These are phyloP conservation scores for Arnoldichthys spilopterus DNA, from an alignment of 2,797 vertebrate genomes.

Conservation along the genomic window DNA sequence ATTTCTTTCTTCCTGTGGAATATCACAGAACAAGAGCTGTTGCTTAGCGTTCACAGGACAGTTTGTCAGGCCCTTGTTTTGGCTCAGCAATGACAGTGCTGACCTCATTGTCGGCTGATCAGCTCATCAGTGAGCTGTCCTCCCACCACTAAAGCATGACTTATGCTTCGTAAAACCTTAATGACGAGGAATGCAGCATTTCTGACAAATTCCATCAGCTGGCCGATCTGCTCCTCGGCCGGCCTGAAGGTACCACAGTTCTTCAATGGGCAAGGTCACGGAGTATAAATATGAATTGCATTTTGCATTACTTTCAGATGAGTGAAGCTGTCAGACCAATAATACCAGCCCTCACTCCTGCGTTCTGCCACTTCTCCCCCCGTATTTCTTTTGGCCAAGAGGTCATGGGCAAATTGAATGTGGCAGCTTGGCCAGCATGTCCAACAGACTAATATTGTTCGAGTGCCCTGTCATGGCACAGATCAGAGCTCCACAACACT, in stretches of 20 bases:
- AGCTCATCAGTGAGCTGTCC: slow-evolving; percentile 27
- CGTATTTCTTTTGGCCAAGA: slow-evolving; percentile 82
- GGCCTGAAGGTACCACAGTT: slow-evolving; percentile 87
- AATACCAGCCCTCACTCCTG: slow-evolving; percentile 94
- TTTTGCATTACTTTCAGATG: slow-evolving; percentile 99
- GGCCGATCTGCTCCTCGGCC: slow-evolving; percentile 76
- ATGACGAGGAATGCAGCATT: slow-evolving; percentile 58
- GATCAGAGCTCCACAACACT: slow-evolving; percentile 84
- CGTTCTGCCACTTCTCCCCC: slow-evolving; percentile 95
- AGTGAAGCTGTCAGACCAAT: slow-evolving; percentile 99
- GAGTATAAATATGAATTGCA: slow-evolving; percentile 96
- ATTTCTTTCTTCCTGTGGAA: slow-evolving; percentile 7
- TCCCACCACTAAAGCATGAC: slow-evolving; percentile 38
- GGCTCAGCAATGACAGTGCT: slow-evolving; percentile 31
- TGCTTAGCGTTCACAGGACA: slow-evolving; percentile 43
- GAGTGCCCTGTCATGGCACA: slow-evolving; percentile 79
- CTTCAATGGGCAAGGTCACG: slow-evolving; percentile 87
- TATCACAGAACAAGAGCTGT: slow-evolving; percentile 25
- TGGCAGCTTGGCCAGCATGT: slow-evolving; percentile 94
- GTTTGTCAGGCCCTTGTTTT: slow-evolving; percentile 42
- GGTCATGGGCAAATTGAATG: slow-evolving; percentile 98
- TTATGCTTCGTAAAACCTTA: slow-evolving; percentile 9
- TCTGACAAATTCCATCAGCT: slow-evolving; percentile 80
- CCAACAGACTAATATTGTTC: slow-evolving; percentile 92
- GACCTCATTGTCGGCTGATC: slow-evolving; percentile 44